Base-by-base conservation (phyloP, 2,113 vertebrate species). In the Gasterosteus nipponicus region DNA sequence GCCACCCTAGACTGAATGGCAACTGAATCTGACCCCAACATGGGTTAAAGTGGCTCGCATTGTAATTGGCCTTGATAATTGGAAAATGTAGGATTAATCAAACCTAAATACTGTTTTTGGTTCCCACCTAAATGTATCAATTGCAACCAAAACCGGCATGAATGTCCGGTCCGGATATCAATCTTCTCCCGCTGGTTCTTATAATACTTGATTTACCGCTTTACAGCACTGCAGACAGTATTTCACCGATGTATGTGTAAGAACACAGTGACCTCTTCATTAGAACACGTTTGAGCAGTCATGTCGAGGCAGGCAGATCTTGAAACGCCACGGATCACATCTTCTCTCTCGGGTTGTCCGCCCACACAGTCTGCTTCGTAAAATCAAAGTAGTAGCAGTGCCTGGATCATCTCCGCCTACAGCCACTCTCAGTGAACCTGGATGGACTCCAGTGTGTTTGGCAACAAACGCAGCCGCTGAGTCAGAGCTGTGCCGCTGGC, bases 381-480 rank as follows among this genome's bases (percentile, higher is more conserved):
- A 57, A 62, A 51, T 78, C 35, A 63, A 71, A 81, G 47, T 46
- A 78, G 73, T 80, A 69, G 83, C 76, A 80, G 75, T 75, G 73
- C 81, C 26, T 16, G 57, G 64, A 65, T 81, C 70, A 33, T 66
- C 72, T 73, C 67, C 33, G 58, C 51, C 78, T 46, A 54, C 72
- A 59, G 44, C 76, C 70, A n/a, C 60, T 64, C 54, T 81, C 72
- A 57, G 4, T 82, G 74, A 87, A 80, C 72, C 77, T 84, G 78
- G 80, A 80, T 38, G 14, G 35, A 57, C 58, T 82, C 82, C 83
- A 78, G 59, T 54, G 65, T 71, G 80, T 63, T 26, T 81, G 75
- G 78, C 73, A 75, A 61, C 77, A 80, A 22, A 86, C 74, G 31
- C 82, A 81, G 73, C 84, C 79, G 87, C 88, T 88, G 82, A 89